Evolutionary conservation across 1,140 invertebrate genomes (phyloP), one percentile per base, ranked within the genome.

Genomic region (Pachyrhynchus sulphureomaculatus): DNA sequence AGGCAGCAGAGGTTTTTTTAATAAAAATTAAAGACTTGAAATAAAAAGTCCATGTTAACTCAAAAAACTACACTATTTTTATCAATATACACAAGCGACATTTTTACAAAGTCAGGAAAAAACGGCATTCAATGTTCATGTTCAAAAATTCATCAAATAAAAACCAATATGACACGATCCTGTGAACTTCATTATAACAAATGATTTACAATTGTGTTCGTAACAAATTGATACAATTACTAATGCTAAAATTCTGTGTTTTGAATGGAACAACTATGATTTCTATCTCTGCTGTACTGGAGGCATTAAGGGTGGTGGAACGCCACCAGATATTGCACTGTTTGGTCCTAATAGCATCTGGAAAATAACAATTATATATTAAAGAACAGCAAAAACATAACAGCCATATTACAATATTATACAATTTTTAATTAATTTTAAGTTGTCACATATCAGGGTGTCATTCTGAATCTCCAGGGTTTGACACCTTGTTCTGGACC

Each of bases 301-400:
- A 52, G 81, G 81, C 77, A 82, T 74, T 56, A 77, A 74, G 21
- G 80, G 78, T 65, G 78, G 76, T 71, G 63, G 78, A 72, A 71
- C 79, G 61, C 71, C 68, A 10, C 75, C 73, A 18, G 76, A 69
- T 49, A 77, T 69, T 32, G 80, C 79, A 64, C 81, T 75, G 68
- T 81, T 83, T 48, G 81, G 82, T 24, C 81, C 82, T 67, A 83
- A 67, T 57, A 83, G 72, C 59, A 83, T 78, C 80, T 82, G 69
- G 21, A 79, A 78, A 34, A 65, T 62, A 66, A 56, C 3, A 42
- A 32, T 10, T 33, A 26, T 10, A 44, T 24, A 29, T 32, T 15
- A 39, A 26, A n/a, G 12, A n/a, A n/a, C n/a, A n/a, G n/a, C n/a
- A n/a, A n/a, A n/a, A n/a, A n/a, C n/a, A n/a, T n/a, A n/a, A n/a